Evolutionary conservation across 2,888 invertebrate species (phyloP).

Genomic region (Tanypteryx hageni): DNA sequence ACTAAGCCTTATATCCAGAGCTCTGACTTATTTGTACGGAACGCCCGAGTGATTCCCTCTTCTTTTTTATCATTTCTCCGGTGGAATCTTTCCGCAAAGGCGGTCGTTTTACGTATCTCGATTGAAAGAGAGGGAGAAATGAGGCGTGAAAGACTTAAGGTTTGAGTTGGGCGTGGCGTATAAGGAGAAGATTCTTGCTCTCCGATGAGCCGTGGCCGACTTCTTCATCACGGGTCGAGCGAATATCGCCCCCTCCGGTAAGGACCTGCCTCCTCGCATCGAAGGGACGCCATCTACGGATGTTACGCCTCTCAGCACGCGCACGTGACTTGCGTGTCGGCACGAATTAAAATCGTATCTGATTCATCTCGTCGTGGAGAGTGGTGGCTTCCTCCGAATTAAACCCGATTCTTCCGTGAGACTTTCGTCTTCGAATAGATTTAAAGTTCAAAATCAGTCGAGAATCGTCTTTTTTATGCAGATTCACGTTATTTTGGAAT

Average conservation of each 20-base stretch:
- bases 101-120: no score
- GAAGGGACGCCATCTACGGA: neutral
- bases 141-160: no score
- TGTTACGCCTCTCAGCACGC: neutral
- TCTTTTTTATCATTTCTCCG: no score
- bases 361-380: neutral
- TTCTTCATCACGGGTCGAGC: neutral
- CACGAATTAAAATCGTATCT: neutral
- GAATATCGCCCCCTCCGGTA: neutral
- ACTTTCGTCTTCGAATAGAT: constrained; percentile 1
- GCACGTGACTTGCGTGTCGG: neutral
- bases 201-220: neutral
- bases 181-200: neutral
- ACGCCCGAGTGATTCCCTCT: no score
- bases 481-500: no score
- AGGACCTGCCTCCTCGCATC: neutral
- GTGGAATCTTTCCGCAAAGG: no score
- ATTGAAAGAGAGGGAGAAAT: no score
- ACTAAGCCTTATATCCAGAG: no score
- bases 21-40: no score
- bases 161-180: neutral
- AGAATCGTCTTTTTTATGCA: no score
- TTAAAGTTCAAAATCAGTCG: no score
- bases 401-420: neutral
- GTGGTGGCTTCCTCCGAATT: neutral